These are phyloP conservation scores for Premnoplex brunnescens DNA, from an alignment of 2,797 vertebrate species.

Conservation along the genomic window DNA sequence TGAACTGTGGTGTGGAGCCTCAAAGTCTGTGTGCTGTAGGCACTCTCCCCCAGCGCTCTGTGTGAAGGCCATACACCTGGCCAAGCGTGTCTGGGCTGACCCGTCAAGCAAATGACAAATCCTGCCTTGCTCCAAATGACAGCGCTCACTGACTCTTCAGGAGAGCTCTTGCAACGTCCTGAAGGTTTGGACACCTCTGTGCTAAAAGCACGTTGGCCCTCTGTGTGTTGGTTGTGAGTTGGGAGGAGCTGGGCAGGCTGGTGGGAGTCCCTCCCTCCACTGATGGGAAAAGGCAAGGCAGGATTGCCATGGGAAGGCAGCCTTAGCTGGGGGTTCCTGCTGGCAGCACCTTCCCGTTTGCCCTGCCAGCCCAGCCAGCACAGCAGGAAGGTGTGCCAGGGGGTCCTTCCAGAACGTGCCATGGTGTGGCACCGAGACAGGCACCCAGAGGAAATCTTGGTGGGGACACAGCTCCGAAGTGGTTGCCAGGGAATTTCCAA, in stretches of 20 bases:
- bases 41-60: background rate
- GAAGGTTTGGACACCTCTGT: background rate
- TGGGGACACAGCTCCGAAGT: background rate
- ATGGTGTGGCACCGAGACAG: fast-evolving
- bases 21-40: constrained; percentile 22
- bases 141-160: background rate
- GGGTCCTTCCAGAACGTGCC: background rate
- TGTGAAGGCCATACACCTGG: background rate
- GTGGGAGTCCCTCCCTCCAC: background rate
- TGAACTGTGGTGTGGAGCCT: constrained; percentile 9
- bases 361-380: background rate
- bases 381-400: too few relatives aligned
- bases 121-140: background rate
- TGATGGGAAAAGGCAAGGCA: background rate
- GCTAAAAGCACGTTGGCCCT: fast-evolving
- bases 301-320: background rate
- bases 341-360: background rate
- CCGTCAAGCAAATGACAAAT: background rate
- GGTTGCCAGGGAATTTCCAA: background rate
- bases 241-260: background rate
- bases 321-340: background rate
- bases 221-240: background rate
- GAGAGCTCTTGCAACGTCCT: background rate
- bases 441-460: background rate
- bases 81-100: background rate